Conservation (phyloP, 2,113 vertebrate genomes). For the Nerophis lumbriciformis region DNA sequence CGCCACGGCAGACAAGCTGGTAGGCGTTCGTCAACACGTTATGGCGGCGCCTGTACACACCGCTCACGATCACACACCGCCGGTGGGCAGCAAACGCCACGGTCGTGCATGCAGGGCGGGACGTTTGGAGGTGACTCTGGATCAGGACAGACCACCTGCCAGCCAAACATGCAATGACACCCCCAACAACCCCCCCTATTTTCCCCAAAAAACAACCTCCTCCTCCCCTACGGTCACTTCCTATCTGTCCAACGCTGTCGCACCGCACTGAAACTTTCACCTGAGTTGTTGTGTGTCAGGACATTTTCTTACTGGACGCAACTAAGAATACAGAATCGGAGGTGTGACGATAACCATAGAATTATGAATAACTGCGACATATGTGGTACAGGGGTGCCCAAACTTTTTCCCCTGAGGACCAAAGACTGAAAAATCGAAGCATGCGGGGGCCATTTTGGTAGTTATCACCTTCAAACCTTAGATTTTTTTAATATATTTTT, state of each 20-base stretch:
- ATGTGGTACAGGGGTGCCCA: no score
- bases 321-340: no score
- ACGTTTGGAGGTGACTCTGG: conserved; percentile 53
- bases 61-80: conserved; percentile 58
- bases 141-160: conserved; percentile 64
- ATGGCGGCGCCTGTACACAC: conserved; percentile 55
- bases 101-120: conserved; percentile 28
- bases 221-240: conserved; percentile 46
- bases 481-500: no score
- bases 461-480: no score
- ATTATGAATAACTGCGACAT: no score
- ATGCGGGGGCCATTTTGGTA: no score
- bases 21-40: conserved; percentile 66
- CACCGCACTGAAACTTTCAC: conserved; percentile 39
- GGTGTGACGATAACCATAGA: no score
- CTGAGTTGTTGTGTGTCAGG: conserved; percentile 29
- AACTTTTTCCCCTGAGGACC: no score
- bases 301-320: conserved; percentile 54
- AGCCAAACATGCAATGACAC: conserved; percentile 21
- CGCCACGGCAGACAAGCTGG: conserved; percentile 71
- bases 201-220: conserved; percentile 8
- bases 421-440: no score
- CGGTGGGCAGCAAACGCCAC: conserved; percentile 60
- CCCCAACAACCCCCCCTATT: background rate
- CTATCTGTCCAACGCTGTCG: conserved; percentile 41